These are phyloP conservation scores for Boloria selene DNA, from an alignment of 2,888 invertebrate genomes.

Conservation along the genomic window DNA sequence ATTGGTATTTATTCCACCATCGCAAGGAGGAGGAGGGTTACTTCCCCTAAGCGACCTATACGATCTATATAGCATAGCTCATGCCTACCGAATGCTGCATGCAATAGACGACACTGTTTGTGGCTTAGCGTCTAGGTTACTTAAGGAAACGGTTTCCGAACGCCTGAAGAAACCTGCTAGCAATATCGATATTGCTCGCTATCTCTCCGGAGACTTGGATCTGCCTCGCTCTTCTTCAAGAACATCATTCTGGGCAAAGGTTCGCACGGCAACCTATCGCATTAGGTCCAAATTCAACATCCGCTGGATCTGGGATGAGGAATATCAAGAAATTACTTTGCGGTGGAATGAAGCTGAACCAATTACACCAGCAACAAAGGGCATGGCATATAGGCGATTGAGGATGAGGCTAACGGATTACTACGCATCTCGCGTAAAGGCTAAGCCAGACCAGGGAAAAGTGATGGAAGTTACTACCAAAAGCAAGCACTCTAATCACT, in stretches of 20 bases:
- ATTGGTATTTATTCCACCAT: too few relatives aligned
- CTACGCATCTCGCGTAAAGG: too few relatives aligned
- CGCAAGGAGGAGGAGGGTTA: too few relatives aligned
- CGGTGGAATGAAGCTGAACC: background rate
- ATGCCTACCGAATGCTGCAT: background rate
- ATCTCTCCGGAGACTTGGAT: background rate
- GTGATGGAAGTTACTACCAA: background rate
- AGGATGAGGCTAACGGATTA: background rate
- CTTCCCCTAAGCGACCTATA: background rate
- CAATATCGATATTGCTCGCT: background rate
- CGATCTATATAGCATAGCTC: background rate
- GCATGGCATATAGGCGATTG: background rate
- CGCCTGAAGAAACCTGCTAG: background rate
- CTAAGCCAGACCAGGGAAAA: slow-evolving; percentile 4
- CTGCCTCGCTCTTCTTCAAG: background rate
- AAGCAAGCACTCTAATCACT: background rate
- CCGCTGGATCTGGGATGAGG: slow-evolving; percentile 18
- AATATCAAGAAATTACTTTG: background rate
- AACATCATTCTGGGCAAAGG: background rate
- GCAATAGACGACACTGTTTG: background rate
- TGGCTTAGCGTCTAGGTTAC: background rate
- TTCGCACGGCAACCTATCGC: background rate
- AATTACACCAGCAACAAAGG: background rate
- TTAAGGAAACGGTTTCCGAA: background rate
- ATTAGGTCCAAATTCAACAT: background rate